These are phyloP conservation scores for Simalia tracyae DNA, from an alignment of 2,797 vertebrate species.

Conservation along the genomic window DNA sequence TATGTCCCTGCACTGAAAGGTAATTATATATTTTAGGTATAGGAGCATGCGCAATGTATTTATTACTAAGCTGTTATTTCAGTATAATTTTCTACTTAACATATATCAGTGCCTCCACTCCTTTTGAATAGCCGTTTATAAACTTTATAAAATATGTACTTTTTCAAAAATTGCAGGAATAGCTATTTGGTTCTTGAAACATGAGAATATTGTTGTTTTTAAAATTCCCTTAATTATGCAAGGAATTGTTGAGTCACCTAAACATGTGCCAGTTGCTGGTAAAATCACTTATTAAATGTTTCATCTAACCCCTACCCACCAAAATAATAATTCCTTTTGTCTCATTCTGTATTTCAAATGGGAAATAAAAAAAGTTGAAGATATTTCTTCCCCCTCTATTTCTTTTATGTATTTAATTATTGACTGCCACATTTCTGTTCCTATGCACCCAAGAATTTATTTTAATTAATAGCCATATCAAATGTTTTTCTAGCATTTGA, in stretches of 20 bases:
- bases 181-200: neutral
- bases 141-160: neutral
- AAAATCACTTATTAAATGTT: neutral
- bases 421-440: neutral
- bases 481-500: neutral
- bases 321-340: neutral
- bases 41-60: neutral
- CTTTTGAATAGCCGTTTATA: neutral
- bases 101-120: neutral
- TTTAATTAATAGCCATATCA: neutral
- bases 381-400: neutral
- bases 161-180: neutral
- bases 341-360: neutral
- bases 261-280: neutral
- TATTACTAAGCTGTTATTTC: neutral
- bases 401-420: neutral
- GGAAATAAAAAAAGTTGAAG: neutral
- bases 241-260: neutral
- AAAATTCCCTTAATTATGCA: neutral
- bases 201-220: neutral
- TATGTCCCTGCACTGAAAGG: slow-evolving; percentile 98
- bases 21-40: slow-evolving; percentile 53
- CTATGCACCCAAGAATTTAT: neutral
- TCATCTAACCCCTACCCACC: neutral
- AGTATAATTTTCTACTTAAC: neutral